Base-by-base conservation (phyloP, 2,888 invertebrate species). In the Drosophila demipolita region DNA sequence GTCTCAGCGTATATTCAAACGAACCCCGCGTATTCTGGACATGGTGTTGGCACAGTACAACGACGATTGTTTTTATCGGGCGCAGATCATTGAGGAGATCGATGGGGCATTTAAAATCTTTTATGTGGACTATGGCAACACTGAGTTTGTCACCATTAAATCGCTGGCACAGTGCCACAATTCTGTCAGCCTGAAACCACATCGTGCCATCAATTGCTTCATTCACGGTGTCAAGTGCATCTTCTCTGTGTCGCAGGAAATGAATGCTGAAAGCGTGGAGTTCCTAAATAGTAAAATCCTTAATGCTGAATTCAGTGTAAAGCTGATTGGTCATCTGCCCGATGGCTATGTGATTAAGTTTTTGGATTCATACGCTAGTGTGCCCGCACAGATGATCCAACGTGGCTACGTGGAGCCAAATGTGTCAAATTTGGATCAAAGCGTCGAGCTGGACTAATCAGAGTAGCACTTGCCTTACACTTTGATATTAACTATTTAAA, bases 51-150 rank as follows among this genome's bases (percentile, higher is more conserved):
- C 92, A 0, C 80, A 80, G 15, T 93, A 91, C 61, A 88, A 70
- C 63, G 89, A 90, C 50, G 78, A 77, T 11, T 79, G 85, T 15
- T 93, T 91, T 89, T 93, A 93, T 75, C 89, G 93, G 2, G 93
- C 92, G 0, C 91, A 92, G 68, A 75, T 93, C 3, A 58, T 91
- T 32, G 90, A 91, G 3, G 78, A 83, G 36, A 80, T 81, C n/a
- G 84, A 90, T 3, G 76, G 72, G 3, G 62, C 83, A 1, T 90
- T 83, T 57, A 82, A 90, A 58, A 91, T 93, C 1, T 91, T 93
- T 29, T 93, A 91, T 73, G 78, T 93, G 0, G 93, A 93, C 62
- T 93, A 92, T 73, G 93, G 93, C 2, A 92, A 93, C 64, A 83
- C 83, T 0, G 83, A 89, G 45, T 69, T 90, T 32, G 88, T 93